Base-by-base conservation (phyloP, 2,797 vertebrate species). In the Argyrosomus regius region DNA sequence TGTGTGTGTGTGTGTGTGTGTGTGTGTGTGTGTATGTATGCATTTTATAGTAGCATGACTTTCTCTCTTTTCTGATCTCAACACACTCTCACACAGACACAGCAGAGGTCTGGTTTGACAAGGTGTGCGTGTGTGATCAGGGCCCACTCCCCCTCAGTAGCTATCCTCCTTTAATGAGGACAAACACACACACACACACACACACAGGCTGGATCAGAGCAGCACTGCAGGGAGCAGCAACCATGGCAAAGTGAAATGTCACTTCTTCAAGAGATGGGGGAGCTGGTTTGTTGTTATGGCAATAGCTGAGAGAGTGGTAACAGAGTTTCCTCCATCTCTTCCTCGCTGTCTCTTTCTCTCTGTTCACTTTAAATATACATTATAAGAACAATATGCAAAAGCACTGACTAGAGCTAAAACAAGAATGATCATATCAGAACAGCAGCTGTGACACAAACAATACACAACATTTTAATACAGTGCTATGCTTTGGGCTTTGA, bases 171-270 rank as follows among this genome's bases (percentile, higher is more conserved):
- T 91, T 93, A 93, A 94, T 94, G 94, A 95, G 91, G 82, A 89
- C 87, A 77, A 22, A 77, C 73, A 77, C 74, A 71, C 68, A 66
- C 69, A 66, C 71, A 72, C 60, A 76, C 75, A 59, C 70, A 70
- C 56, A 52, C 72, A 66, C 46, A 72, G 67, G 50, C 77, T 81
- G 83, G 91, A 95, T 95, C 92, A 94, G 88, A 95, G 92, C 69
- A 80, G 84, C 93, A 49, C 95, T 88, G 89, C 88, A 87, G 94
- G 94, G 89, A 93, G 89, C 91, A 89, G 88, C 88, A 88, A 72
- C 82, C 87, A 85, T 92, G 93, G 90, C 92, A 92, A 85, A 93
- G 89, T 89, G 82, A 94, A 94, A 95, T 94, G 93, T 94, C 93
- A 94, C 82, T 90, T 90, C 81, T 79, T 63, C 31, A 3, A 82